Base-by-base conservation (phyloP, 2,888 invertebrate genomes). In the Pseudeuparius sepicola region DNA sequence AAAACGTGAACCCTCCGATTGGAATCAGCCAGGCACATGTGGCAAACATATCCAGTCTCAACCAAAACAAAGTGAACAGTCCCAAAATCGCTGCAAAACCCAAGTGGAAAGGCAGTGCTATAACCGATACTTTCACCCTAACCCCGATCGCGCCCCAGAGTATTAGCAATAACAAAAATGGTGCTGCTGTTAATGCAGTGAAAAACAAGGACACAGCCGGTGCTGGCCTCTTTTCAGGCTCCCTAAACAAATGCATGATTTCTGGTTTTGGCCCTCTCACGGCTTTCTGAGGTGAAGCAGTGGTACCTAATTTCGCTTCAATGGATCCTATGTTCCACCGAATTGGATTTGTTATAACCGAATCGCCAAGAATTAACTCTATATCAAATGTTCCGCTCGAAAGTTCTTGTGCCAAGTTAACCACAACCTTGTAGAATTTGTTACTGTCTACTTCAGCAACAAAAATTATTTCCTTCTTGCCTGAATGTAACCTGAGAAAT, bases 21-120 rank as follows among this genome's bases (percentile, higher is more conserved):
- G 86, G 78, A 46, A 85, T 67, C 51, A 98, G 71, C 67, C 88
- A 90, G 49, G 89, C 83, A 51, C 93, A 68, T 11, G 97, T 94
- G 47, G 83, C 78, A 69, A 98, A 98, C 97, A 98, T 98, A 56
- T 90, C 81, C 50, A 97, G 68, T 56, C 81, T 73, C 49, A 92
- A 65, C 94, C 96, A 98, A 68, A 98, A 92, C 52, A 84, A 63
- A 34, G 75, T 79, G 67, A 94, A 97, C 35, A 98, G 73, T 1
- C 69, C 71, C 54, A 97, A 81, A 37, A 94, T 90, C 15, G 72
- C 86, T 59, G 81, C 89, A 24, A 97, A 73, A 37, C 93, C 87
- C 2, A 79, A 48, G 61, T 97, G 97, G 69, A 98, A 98, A 24
- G 84, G 71, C 28, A 93, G 59, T n/a, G 90, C 82, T 58, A 81